These are phyloP conservation scores for Lycophotia porphyrea DNA, from an alignment of 2,888 invertebrate species.

Conservation along the genomic window DNA sequence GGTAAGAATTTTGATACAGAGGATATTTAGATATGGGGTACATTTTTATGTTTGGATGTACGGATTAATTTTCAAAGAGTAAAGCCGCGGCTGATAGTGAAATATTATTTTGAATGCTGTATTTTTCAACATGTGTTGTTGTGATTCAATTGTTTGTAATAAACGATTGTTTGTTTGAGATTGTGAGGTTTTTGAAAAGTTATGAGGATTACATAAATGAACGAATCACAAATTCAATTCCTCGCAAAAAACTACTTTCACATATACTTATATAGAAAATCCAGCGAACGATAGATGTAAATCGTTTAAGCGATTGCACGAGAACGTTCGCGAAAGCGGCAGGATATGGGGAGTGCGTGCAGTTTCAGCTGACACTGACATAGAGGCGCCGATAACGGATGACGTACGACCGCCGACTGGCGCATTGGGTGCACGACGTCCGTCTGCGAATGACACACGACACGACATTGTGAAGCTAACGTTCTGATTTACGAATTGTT, in stretches of 20 bases:
- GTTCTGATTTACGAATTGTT: conserved; percentile 50
- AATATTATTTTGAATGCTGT: neutral
- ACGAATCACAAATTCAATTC: neutral
- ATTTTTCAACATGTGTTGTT: neutral
- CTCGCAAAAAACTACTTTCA: neutral
- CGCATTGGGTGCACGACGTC: conserved; percentile 81
- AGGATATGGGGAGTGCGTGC: conserved; percentile 70
- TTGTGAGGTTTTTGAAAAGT: neutral
- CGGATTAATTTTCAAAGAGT: neutral
- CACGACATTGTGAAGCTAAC: conserved; percentile 47
- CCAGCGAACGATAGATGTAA: conserved; percentile 13
- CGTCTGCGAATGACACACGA: conserved; percentile 73
- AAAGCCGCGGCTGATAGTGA: neutral
- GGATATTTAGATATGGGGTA: too few relatives aligned
- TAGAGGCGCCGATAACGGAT: conserved; percentile 83
- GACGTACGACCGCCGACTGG: conserved; percentile 77
- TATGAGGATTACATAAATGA: neutral
- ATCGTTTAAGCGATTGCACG: conserved; percentile 38
- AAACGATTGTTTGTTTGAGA: neutral
- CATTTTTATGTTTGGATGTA: neutral
- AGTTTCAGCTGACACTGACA: conserved; percentile 80
- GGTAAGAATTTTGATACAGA: conserved; percentile 61
- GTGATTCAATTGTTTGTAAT: too few relatives aligned
- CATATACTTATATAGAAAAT: conserved; percentile 8
- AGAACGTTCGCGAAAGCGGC: conserved; percentile 64